Base-by-base conservation (phyloP, 2,113 vertebrate species). In the Clupea harengus region DNA sequence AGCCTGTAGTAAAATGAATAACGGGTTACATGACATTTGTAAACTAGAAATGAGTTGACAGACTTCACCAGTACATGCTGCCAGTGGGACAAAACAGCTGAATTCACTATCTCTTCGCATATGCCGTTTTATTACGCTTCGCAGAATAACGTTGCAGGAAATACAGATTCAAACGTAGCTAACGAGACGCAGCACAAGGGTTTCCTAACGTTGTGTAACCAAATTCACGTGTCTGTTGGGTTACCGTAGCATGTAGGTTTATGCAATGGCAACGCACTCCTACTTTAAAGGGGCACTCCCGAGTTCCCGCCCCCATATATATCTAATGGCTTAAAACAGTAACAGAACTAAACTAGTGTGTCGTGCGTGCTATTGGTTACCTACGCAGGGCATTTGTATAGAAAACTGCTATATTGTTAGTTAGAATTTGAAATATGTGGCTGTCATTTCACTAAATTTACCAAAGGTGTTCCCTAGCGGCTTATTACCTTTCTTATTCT, bases 401-500 rank as follows among this genome's bases (percentile, higher is more conserved):
- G 8, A 67, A 67, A 10, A 78, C 39, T 39, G 28, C 13, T 17
- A 5, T 17, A 78, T 25, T 67, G 72, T 78, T 39, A 44, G 28
- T 78, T 78, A 39, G 10, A 78, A 32, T 39, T 2, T 39, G 3
- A 39, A 78, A 15, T 78, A 11, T 18, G 25, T 4, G 64, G 6
- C n/a, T 67, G 64, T 28, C 7, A 28, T 67, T 67, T 67, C n/a
- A 67, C 9, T 3, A 11, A 67, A 67, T 10, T n/a, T 6, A 25
- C n/a, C n/a, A 64, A 64, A 8, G 22, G 6, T 2, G 9, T 78
- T 32, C 28, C 28, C 2, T 1, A 15, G 32, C 72, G 39, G 13
- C 25, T 18, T 10, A 72, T 92, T 95, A 99, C 98, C 98, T 98
- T 99, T 89, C 96, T 91, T 88, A 98, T 94, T 91, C 98, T 97